These are phyloP conservation scores for Geotrypetes seraphini DNA, from an alignment of 2,797 vertebrate species.

Conservation along the genomic window DNA sequence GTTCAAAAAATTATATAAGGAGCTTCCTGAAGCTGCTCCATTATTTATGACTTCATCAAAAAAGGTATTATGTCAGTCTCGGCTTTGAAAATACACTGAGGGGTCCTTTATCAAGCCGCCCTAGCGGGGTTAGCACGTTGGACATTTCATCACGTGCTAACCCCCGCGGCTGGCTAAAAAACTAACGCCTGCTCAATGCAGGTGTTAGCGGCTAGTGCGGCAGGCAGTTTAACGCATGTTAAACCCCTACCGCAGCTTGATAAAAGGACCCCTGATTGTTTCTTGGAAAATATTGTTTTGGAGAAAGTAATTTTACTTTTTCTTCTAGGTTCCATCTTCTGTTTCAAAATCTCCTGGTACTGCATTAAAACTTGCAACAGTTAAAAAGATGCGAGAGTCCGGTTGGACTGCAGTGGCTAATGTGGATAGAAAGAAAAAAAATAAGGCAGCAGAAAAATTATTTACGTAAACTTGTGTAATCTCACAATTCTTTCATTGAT, in stretches of 20 bases:
- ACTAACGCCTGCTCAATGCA: too few species aligned
- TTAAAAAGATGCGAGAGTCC: constrained; percentile 73
- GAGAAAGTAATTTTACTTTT: too few species aligned
- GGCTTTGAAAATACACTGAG: constrained; percentile 3
- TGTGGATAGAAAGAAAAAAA: constrained; percentile 71
- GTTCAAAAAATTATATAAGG: constrained; percentile 28
- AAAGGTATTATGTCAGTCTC: constrained; percentile 52
- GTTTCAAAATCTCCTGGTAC: constrained; percentile 55
- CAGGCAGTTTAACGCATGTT: too few species aligned
- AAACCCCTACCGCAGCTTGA: too few species aligned
- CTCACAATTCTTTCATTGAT: neutral
- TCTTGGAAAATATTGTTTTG: too few species aligned
- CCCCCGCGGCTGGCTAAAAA: too few species aligned
- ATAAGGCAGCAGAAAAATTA: constrained; percentile 65
- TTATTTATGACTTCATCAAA: constrained; percentile 23
- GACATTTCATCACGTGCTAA: too few species aligned
- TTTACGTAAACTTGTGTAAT: constrained; percentile 55
- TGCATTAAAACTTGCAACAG: constrained; percentile 57
- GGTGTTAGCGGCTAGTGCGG: too few species aligned
- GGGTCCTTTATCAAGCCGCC: too few species aligned
- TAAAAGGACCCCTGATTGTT: too few species aligned
- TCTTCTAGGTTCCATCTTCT: constrained; percentile 39
- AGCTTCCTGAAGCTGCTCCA: constrained; percentile 23
- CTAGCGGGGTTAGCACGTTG: too few species aligned
- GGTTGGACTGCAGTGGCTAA: constrained; percentile 75